Evolutionary conservation across 2,113 vertebrate genomes (phyloP), one percentile per base, ranked within the genome.

Genomic region (Odocoileus virginianus): DNA sequence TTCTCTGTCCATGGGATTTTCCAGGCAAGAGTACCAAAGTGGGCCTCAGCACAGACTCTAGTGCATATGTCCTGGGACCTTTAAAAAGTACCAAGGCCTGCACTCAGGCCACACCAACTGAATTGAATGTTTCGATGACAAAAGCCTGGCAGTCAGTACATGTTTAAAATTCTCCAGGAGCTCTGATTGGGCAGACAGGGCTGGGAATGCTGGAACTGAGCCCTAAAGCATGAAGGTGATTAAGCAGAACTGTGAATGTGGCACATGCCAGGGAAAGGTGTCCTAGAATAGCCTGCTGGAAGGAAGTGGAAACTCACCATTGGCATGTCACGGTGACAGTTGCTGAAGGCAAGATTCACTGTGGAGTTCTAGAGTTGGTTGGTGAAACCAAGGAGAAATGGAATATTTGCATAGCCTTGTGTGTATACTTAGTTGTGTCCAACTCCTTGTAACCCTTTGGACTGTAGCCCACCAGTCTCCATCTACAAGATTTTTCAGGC

Each of bases 91-190:
- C 4, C 25, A 40, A 6, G 27, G 16, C 40, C 55, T 58, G 23
- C 8, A 33, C 27, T 81, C 3, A 47, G 2, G 3, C 14, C 1
- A 15, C 50, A 83, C 1, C 5, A 78, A 58, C 1, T 6, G 50
- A 27, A 12, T 47, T 9, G 7, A 45, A 17, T 23, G 60, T 36
- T 87, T 40, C 36, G 2, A 71, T 25, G 50, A 36, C 4, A 67
- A 78, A 33, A 27, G 7, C 3, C 19, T 50, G 36, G 78, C 13
- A 27, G 17, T 57, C 0, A 3, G 45, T 13, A 45, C 36, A 5
- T 28, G 52, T 67, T 21, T 5, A 58, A 89, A 78, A n/a, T 43
- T 71, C 47, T 43, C n/a, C 25, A 27, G 27, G 21, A 94, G 54
- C 87, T 12, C 8, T 4, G 30, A 23, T 1, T 55, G 74, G 83